Conservation (phyloP, 2,888 invertebrate species). For the Protonemura montana region DNA sequence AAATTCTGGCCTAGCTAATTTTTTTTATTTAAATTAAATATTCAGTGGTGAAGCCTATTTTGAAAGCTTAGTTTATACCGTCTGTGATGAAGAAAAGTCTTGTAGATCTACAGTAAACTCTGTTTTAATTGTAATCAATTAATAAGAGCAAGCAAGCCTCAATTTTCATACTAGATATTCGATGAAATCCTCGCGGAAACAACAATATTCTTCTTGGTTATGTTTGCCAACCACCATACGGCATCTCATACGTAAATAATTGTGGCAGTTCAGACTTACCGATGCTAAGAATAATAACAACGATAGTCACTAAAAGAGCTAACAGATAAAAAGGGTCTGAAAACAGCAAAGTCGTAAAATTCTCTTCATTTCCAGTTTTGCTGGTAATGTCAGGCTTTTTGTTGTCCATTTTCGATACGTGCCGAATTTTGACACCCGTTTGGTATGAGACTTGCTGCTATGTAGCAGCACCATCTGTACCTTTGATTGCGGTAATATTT, state of each 20-base stretch:
- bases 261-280: background rate
- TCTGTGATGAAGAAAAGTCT: too few relatives aligned
- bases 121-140: too few relatives aligned
- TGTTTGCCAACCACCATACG: background rate
- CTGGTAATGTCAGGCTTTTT: background rate
- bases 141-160: too few relatives aligned
- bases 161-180: background rate
- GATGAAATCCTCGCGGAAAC: background rate
- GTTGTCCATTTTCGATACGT: background rate
- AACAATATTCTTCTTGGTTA: background rate
- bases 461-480: background rate
- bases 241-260: background rate
- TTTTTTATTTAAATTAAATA: too few relatives aligned
- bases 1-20: too few relatives aligned
- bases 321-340: background rate
- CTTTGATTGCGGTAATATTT: too few relatives aligned
- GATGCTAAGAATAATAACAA: background rate
- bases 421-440: background rate
- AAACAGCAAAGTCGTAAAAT: background rate
- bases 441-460: background rate
- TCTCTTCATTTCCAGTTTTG: background rate
- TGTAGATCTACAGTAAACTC: too few relatives aligned
- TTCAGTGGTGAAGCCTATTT: too few relatives aligned
- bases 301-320: slow-evolving; percentile 18
- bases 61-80: too few relatives aligned